These are phyloP conservation scores for Rapana venosa DNA, from an alignment of 2,888 invertebrate species.

Conservation along the genomic window DNA sequence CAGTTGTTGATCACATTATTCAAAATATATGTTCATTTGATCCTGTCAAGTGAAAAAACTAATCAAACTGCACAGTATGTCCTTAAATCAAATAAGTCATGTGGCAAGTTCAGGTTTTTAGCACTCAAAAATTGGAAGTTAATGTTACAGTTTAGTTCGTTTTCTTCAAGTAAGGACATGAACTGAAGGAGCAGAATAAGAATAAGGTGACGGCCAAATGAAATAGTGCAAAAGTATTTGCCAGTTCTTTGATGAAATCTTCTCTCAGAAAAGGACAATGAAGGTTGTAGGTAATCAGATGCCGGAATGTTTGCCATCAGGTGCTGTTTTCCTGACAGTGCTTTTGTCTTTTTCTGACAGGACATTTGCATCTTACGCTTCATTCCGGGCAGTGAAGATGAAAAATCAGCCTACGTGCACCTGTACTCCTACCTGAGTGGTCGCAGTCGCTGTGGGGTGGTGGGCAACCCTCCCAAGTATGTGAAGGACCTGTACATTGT, in stretches of 20 bases:
- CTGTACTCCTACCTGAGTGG: slow-evolving; percentile 93
- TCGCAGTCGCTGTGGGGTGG: slow-evolving; percentile 86
- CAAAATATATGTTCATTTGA: too few relatives aligned
- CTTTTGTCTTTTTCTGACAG: slow-evolving; percentile 60
- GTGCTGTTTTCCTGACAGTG: neutral
- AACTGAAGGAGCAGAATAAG: too few relatives aligned
- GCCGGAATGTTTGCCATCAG: too few relatives aligned
- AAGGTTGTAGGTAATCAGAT: neutral
- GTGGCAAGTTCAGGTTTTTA: too few relatives aligned
- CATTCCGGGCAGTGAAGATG: slow-evolving; percentile 88
- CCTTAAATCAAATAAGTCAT: too few relatives aligned
- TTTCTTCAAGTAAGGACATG: neutral
- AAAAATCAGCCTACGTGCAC: slow-evolving; percentile 88
- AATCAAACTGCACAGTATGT: too few relatives aligned
- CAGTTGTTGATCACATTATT: too few relatives aligned
- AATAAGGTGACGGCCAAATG: too few relatives aligned
- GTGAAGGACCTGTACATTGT: slow-evolving; percentile 96
- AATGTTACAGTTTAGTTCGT: neutral
- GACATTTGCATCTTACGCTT: slow-evolving; percentile 91
- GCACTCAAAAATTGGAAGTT: too few relatives aligned
- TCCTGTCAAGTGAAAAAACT: too few relatives aligned
- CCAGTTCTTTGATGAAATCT: neutral
- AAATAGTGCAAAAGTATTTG: too few relatives aligned
- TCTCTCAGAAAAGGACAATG: neutral
- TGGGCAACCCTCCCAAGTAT: slow-evolving; percentile 85